Base-by-base conservation (phyloP, 2,113 vertebrate genomes). In the Melanocharis versteri region DNA sequence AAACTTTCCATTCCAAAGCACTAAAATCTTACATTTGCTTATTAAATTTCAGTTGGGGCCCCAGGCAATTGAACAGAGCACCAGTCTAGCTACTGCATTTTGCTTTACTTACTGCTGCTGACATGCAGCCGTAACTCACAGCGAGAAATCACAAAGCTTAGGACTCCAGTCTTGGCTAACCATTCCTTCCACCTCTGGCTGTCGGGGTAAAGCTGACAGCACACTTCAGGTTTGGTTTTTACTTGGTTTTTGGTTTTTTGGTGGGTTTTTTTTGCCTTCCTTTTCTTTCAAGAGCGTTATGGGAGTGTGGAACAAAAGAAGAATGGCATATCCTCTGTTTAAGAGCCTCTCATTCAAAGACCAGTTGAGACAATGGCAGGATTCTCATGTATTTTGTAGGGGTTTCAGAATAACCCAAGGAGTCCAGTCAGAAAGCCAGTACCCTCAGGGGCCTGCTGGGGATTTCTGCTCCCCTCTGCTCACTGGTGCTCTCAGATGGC, bases 1-100 rank as follows among this genome's bases (percentile, higher is more conserved):
- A 53, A 93, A 93, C 39, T 89, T 95, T 89, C 92, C 94, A 95
- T 92, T 77, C 87, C 80, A 72, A 73, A 89, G 70, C 91, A 87
- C 92, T 94, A 94, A 96, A 96, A 91, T 78, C 93, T 96, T 94
- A 89, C 40, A 91, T 93, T 96, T 93, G 48, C 95, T 92, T 95
- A 95, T 97, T 94, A 96, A 95, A 96, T 97, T 97, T 97, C 91
- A 95, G 50, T 0, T 64, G 77, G 23, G 69, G 69, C 94, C 93
- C 58, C 86, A 72, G 87, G 91, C 91, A 95, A 75, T 7, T 35
- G 75, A 94, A 73, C 48, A 85, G 84, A 94, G 70, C 90, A 77
- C 75, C 1, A 2, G 50, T 30, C 83, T 39, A 69, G 60, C 66
- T 89, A 45, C 57, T 77, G 79, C n/a, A 5, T 81, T 96, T 79